Evolutionary conservation across 2,888 invertebrate genomes (phyloP).

Genomic region (Dicycla oo): DNA sequence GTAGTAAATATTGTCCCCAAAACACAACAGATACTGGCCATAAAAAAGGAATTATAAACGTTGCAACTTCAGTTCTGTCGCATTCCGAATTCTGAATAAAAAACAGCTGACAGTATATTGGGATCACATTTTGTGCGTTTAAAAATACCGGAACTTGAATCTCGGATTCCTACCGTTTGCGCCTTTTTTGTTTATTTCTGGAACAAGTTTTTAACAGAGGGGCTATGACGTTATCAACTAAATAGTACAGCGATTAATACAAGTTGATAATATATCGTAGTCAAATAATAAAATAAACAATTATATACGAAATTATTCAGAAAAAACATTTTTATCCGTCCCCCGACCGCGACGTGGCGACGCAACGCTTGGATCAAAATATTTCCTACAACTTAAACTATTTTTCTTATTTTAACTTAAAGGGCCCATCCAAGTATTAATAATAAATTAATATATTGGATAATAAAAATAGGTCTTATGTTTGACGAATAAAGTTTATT

Average conservation of each 20-base stretch:
- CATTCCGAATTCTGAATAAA: constrained; percentile 48
- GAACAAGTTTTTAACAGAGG: background rate
- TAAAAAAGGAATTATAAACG: constrained; percentile 50
- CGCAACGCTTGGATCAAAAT: too few relatives aligned
- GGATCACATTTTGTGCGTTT: constrained; percentile 29
- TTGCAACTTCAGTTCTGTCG: constrained; percentile 25
- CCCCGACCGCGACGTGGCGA: too few relatives aligned
- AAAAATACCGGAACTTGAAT: constrained; percentile 19
- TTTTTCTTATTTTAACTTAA: too few relatives aligned
- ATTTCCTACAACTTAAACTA: too few relatives aligned
- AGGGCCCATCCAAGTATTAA: too few relatives aligned
- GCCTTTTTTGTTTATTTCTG: constrained; percentile 9
- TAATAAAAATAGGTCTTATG: too few relatives aligned
- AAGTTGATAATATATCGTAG: too few relatives aligned
- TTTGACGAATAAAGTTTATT: too few relatives aligned
- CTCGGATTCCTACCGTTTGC: background rate
- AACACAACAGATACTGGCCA: constrained; percentile 32
- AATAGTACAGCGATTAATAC: background rate
- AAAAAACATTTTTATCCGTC: too few relatives aligned
- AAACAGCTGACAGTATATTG: constrained; percentile 45
- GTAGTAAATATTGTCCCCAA: constrained; percentile 30
- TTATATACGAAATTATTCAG: too few relatives aligned
- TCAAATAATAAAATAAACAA: too few relatives aligned
- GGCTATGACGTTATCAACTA: background rate
- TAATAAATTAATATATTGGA: too few relatives aligned